These are phyloP conservation scores for Marisa cornuarietis DNA, from an alignment of 1,140 invertebrate species.

Conservation along the genomic window DNA sequence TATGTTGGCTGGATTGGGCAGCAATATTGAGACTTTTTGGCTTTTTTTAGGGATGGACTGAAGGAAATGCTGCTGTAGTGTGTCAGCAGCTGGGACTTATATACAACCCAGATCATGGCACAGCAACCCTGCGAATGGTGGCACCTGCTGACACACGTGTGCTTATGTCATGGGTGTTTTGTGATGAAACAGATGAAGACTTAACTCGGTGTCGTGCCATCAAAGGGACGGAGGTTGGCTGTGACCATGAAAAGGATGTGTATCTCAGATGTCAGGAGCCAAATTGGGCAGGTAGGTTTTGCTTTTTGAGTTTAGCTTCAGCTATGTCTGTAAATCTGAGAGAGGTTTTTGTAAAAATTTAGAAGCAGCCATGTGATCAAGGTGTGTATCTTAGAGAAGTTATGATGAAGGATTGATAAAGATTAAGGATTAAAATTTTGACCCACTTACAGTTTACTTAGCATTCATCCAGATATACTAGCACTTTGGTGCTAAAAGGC, in stretches of 20 bases:
- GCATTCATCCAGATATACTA: no score
- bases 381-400: no score
- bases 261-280: constrained; percentile 59
- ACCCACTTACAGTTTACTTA: no score
- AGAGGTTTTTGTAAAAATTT: no score
- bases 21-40: background rate
- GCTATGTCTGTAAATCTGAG: no score
- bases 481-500: no score
- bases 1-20: background rate
- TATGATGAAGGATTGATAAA: no score
- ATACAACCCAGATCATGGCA: constrained; percentile 92
- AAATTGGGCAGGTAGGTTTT: constrained; percentile 61
- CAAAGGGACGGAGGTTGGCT: constrained; percentile 72
- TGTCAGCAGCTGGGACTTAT: constrained; percentile 95
- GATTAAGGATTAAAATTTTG: no score
- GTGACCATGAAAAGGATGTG: constrained; percentile 57
- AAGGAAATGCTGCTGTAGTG: constrained; percentile 89
- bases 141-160: constrained; percentile 49
- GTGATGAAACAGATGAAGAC: constrained; percentile 91
- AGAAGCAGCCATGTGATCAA: no score
- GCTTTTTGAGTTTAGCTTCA: background rate
- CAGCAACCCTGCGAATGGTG: constrained; percentile 66
- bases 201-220: constrained; percentile 88
- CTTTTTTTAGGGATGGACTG: constrained; percentile 84
- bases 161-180: constrained; percentile 82